Evolutionary conservation across 1,140 invertebrate species (phyloP).

Genomic region (Lucilia sericata): DNA sequence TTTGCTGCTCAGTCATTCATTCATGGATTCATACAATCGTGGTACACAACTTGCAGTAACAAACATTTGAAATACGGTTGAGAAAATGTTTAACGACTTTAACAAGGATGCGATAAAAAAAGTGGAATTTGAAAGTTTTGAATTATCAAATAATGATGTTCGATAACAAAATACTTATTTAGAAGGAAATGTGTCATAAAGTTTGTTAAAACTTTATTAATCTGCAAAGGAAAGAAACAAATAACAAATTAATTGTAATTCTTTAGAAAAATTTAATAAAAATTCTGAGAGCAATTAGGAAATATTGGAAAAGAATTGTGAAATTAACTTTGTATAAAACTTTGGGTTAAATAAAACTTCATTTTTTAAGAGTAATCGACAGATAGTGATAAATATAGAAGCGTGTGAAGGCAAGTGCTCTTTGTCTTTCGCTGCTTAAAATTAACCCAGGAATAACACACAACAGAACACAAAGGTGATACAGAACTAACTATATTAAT

Average conservation of each 20-base stretch:
- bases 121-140: constrained; percentile 1
- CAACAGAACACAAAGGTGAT: too few species aligned
- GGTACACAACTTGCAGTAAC: background rate
- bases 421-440: too few species aligned
- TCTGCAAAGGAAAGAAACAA: background rate
- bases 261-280: too few species aligned
- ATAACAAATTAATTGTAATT: too few species aligned
- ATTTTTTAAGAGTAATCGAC: background rate
- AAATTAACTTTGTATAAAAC: background rate
- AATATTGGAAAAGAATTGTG: background rate
- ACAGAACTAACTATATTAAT: too few species aligned
- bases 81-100: constrained; percentile 21
- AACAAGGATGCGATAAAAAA: background rate
- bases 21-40: background rate
- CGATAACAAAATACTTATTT: background rate
- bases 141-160: constrained; percentile 7
- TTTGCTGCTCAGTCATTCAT: background rate
- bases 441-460: too few species aligned
- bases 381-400: too few species aligned
- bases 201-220: background rate
- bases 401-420: too few species aligned
- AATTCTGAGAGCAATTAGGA: too few species aligned
- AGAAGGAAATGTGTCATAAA: background rate
- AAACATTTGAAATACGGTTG: background rate
- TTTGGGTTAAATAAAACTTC: background rate